A percentile compares a stretch with the other conserved stretches of the same genome.
Evolutionary conservation across 2,797 vertebrate genomes (phyloP).

Genomic region (Propithecus perrieri): DNA sequence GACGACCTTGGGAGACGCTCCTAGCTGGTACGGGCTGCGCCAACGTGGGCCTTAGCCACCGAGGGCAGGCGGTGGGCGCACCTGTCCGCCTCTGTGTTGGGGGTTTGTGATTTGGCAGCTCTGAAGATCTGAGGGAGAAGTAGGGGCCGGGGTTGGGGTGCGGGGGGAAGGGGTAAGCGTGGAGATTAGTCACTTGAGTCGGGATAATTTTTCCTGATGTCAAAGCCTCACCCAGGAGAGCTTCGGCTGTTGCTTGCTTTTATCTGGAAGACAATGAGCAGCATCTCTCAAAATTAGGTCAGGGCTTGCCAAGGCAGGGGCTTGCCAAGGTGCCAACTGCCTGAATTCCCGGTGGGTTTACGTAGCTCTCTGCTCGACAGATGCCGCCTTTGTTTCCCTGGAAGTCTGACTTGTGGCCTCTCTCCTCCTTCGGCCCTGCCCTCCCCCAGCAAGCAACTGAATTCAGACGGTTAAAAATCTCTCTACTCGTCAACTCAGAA

Average conservation of each 20-base stretch:
- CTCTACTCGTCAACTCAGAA: slow-evolving; percentile 48
- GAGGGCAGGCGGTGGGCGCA: neutral
- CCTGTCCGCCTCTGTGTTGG: neutral
- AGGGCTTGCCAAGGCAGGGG: slow-evolving; percentile 56
- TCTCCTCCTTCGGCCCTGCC: neutral
- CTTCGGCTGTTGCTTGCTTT: slow-evolving; percentile 55
- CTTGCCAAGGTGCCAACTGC: slow-evolving; percentile 71
- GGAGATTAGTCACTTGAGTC: slow-evolving; percentile 18
- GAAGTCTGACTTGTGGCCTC: slow-evolving; percentile 53
- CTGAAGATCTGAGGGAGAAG: neutral
- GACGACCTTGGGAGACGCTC: accelerated
- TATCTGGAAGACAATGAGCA: slow-evolving; percentile 62
- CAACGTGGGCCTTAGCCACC: neutral
- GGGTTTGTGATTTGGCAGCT: neutral
- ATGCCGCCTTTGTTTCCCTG: slow-evolving; percentile 73
- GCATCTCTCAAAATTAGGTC: slow-evolving; percentile 73
- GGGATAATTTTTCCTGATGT: slow-evolving; percentile 56
- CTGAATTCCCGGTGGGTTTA: slow-evolving; percentile 1
- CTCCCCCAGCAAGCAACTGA: slow-evolving; percentile 37
- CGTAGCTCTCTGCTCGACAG: slow-evolving; percentile 58
- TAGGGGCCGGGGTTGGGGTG: neutral
- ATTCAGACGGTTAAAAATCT: slow-evolving; percentile 59
- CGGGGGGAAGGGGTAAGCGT: neutral
- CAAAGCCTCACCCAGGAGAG: slow-evolving; percentile 62
- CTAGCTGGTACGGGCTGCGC: neutral